Conservation (phyloP, 1,140 invertebrate species). For the Heterodera schachtii region DNA sequence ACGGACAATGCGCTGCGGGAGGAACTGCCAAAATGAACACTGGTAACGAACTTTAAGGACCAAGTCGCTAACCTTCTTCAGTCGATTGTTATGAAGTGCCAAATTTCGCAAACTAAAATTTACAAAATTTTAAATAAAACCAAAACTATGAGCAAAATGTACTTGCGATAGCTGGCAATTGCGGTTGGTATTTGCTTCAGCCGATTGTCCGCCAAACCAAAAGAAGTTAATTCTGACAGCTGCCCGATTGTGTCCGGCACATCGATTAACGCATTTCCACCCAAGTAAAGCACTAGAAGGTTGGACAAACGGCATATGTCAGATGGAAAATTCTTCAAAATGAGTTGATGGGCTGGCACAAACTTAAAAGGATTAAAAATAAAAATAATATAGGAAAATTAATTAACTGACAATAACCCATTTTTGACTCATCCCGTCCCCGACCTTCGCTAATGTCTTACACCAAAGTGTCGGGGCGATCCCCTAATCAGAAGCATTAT, state of each 20-base stretch:
- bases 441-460: too few relatives aligned
- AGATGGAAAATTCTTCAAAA: too few relatives aligned
- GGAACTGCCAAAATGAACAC: slow-evolving; percentile 72
- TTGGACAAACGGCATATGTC: slow-evolving; percentile 73
- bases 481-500: too few relatives aligned
- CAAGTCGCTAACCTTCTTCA: slow-evolving; percentile 16
- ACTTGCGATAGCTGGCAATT: slow-evolving; percentile 80
- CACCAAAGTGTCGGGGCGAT: too few relatives aligned
- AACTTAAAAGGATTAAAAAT: too few relatives aligned
- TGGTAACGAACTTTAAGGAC: too few relatives aligned
- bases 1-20: slow-evolving; percentile 89
- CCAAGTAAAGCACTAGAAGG: slow-evolving; percentile 85
- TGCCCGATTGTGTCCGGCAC: slow-evolving; percentile 84
- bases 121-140: too few relatives aligned
- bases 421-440: too few relatives aligned
- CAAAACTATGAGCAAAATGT: background rate
- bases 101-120: slow-evolving; percentile 76
- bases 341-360: too few relatives aligned
- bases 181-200: slow-evolving; percentile 83
- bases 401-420: too few relatives aligned
- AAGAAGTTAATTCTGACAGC: slow-evolving; percentile 78
- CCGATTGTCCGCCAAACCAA: slow-evolving; percentile 86
- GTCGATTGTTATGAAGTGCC: slow-evolving; percentile 83
- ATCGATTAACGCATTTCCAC: slow-evolving; percentile 83
- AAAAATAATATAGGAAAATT: too few relatives aligned